phyloP scores from a whole-genome alignment of 2,113 vertebrate species.

The Passer domesticus region DNA sequence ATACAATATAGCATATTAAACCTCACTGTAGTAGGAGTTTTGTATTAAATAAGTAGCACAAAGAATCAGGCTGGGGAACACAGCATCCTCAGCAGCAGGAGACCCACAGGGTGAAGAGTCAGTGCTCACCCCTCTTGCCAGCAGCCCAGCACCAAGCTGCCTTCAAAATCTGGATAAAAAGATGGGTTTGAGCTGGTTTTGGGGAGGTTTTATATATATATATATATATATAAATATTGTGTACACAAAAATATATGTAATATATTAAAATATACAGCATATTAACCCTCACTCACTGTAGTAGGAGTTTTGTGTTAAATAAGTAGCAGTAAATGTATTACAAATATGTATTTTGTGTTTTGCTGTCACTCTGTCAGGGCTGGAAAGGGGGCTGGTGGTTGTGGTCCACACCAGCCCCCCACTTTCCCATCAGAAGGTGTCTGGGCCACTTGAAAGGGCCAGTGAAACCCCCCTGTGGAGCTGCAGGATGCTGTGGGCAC shows the following conservation, averaged over 20 bases:
- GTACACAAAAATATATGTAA: not conserved
- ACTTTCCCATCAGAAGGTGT: not conserved
- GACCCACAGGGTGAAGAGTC: no score
- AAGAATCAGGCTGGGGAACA: no score
- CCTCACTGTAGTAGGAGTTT: no score
- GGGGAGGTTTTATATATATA: no score
- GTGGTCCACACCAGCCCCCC: not conserved
- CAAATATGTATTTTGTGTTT: not conserved
- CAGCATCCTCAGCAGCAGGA: no score
- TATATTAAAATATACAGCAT: not conserved
- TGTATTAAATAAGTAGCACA: no score
- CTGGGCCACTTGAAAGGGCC: not conserved
- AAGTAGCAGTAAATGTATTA: not conserved
- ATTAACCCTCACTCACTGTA: not conserved
- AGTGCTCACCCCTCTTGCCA: no score
- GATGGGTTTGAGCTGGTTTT: no score
- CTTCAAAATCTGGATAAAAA: no score
- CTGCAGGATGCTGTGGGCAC: rapidly evolving
- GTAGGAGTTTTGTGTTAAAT: not conserved
- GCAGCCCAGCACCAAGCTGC: no score
- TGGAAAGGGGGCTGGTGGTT: not conserved
- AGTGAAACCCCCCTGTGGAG: not conserved
- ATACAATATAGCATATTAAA: no score
- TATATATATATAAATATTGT: not conserved
- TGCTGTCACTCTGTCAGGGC: not conserved